Evolutionary conservation across 1,140 invertebrate genomes (phyloP).

Genomic region (Aphaenogaster floridana): DNA sequence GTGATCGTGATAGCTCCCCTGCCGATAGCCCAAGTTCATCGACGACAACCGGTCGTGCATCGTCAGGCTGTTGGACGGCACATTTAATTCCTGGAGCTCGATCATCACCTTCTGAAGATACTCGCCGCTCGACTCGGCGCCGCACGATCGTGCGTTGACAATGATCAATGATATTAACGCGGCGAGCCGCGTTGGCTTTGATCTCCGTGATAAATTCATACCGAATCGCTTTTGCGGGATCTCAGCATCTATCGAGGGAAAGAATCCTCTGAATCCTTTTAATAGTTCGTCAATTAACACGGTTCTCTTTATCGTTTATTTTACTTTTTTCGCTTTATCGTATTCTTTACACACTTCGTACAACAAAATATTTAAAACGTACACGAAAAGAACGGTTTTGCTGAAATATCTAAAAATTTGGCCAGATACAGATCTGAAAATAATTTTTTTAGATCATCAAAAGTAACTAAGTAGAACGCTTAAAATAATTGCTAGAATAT

Average conservation of each 20-base stretch:
- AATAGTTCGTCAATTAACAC: background rate
- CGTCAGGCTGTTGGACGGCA: constrained; percentile 36
- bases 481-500: too few relatives aligned
- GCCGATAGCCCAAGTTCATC: constrained; percentile 24
- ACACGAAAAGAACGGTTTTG: too few relatives aligned
- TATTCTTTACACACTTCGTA: constrained; percentile 1
- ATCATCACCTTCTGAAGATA: constrained; percentile 79
- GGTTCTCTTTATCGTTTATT: background rate
- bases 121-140: constrained; percentile 76
- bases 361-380: background rate
- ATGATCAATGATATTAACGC: constrained; percentile 48
- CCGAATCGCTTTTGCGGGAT: background rate
- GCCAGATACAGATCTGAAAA: too few relatives aligned
- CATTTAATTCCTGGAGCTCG: constrained; percentile 76
- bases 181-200: constrained; percentile 42
- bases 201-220: constrained; percentile 28
- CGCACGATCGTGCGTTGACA: constrained; percentile 14
- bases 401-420: too few relatives aligned
- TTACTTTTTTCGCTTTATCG: background rate
- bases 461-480: too few relatives aligned
- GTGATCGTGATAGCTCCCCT: background rate
- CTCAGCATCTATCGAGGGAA: background rate
- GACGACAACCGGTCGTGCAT: constrained; percentile 38
- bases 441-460: too few relatives aligned
- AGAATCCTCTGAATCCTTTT: background rate